Percentiles rank a stretch among this genome's conserved stretches.
Conservation (phyloP, 92 coral and sea anemone species). For the Epizoanthus scotinus region DNA sequence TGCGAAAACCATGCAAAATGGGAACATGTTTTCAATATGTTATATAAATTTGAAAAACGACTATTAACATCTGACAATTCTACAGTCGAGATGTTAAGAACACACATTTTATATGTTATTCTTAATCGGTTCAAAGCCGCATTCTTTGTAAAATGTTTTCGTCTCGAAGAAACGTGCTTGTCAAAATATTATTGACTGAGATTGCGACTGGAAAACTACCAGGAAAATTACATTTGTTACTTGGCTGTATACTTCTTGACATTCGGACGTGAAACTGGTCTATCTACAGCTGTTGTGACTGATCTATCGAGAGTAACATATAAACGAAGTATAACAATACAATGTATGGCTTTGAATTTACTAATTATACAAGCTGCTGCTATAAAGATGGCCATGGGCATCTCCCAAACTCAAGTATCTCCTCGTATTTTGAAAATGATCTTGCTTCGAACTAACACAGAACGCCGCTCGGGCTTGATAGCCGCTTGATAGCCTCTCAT, state of each 20-base stretch:
- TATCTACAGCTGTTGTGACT: too few relatives aligned
- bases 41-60: not conserved
- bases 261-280: not conserved
- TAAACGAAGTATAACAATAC: not conserved
- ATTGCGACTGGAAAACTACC: not conserved
- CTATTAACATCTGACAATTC: not conserved
- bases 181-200: not conserved
- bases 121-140: not conserved
- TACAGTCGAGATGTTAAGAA: not conserved
- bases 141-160: not conserved
- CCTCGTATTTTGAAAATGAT: not conserved
- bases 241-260: not conserved
- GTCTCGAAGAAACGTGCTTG: conserved; percentile 7
- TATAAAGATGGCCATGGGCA: too few relatives aligned
- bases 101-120: not conserved
- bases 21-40: not conserved
- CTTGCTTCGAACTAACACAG: not conserved
- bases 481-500: not conserved
- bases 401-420: not conserved
- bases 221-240: not conserved
- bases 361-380: too few relatives aligned
- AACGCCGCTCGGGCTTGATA: not conserved
- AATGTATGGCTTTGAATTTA: not conserved
- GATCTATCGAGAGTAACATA: not conserved
- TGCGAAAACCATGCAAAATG: not conserved